A percentile compares a stretch with the other conserved stretches of the same genome.
These are phyloP conservation scores for fruit fly (Drosophila melanogaster) DNA, from an alignment of 1,140 invertebrate species.

Conservation along the genomic window DNA sequence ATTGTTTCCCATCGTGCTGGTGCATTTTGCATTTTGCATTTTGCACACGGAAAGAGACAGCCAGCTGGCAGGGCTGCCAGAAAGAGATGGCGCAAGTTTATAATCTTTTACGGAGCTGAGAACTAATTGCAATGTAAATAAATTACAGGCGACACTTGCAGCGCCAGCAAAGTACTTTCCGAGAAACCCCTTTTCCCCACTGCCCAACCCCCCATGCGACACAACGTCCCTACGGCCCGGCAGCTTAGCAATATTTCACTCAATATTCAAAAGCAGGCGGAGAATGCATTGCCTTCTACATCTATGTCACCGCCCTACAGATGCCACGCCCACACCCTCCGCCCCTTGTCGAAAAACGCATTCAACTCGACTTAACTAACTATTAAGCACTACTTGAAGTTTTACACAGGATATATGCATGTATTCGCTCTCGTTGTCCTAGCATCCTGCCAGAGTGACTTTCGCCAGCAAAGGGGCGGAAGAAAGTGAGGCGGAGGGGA, in stretches of 20 bases:
- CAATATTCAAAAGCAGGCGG: conserved; percentile 73
- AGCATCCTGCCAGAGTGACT: conserved; percentile 17
- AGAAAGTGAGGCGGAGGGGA: not conserved
- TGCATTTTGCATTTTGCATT: conserved; percentile 23
- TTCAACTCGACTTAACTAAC: conserved; percentile 83
- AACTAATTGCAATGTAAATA: conserved; percentile 84
- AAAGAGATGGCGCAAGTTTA: conserved; percentile 63
- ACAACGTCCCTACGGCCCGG: not conserved
- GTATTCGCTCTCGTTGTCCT: conserved; percentile 61
- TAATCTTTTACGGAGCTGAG: conserved; percentile 81
- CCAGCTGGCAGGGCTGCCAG: not conserved
- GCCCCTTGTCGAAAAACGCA: conserved; percentile 66
- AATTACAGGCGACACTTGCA: conserved; percentile 80
- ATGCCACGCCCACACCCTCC: not conserved
- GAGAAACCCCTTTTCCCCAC: not conserved
- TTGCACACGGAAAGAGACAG: conserved; percentile 3
- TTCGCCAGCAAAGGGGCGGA: not conserved
- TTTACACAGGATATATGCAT: conserved; percentile 77
- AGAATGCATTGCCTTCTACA: conserved; percentile 13
- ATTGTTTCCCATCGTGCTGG: conserved; percentile 4
- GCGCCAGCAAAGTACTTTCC: conserved; percentile 15
- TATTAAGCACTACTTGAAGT: conserved; percentile 81
- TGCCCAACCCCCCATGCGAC: no score
- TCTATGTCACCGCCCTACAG: conserved; percentile 5
- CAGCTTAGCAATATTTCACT: conserved; percentile 69